Percentiles rank a stretch among this genome's conserved stretches.
These are phyloP conservation scores for Dione vanillae DNA, from an alignment of 2,888 invertebrate genomes.

Conservation along the genomic window DNA sequence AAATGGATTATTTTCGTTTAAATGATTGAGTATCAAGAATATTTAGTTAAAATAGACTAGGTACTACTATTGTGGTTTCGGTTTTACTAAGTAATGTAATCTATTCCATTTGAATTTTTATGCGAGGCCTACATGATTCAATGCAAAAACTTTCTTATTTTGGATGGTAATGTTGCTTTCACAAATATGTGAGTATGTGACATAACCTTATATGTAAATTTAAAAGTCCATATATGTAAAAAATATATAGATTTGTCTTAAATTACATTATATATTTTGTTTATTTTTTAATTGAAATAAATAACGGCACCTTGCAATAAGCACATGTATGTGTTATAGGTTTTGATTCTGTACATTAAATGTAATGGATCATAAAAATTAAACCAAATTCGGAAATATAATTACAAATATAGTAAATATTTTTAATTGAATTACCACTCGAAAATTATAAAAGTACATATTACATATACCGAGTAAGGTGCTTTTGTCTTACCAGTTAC, in stretches of 20 bases:
- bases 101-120: no score
- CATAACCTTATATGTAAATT: not conserved
- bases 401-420: not conserved
- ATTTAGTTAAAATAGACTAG: not conserved
- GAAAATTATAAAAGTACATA: not conserved
- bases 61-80: not conserved
- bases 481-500: constrained; percentile 10
- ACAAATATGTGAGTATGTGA: not conserved
- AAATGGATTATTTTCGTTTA: not conserved
- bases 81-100: no score
- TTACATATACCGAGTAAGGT: constrained; percentile 2
- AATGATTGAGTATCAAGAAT: not conserved
- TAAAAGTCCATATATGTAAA: no score
- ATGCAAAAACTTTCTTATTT: not conserved
- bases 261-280: no score
- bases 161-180: not conserved
- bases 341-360: not conserved
- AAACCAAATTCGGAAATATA: not conserved
- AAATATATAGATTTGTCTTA: not conserved
- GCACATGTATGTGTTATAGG: not conserved
- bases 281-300: no score
- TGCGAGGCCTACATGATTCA: not conserved
- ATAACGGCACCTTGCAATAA: no score
- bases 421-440: not conserved
- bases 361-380: not conserved